Base-by-base conservation (phyloP, 37 sponge, comb jelly and placozoan species). In the Aplysina aerophoba region DNA sequence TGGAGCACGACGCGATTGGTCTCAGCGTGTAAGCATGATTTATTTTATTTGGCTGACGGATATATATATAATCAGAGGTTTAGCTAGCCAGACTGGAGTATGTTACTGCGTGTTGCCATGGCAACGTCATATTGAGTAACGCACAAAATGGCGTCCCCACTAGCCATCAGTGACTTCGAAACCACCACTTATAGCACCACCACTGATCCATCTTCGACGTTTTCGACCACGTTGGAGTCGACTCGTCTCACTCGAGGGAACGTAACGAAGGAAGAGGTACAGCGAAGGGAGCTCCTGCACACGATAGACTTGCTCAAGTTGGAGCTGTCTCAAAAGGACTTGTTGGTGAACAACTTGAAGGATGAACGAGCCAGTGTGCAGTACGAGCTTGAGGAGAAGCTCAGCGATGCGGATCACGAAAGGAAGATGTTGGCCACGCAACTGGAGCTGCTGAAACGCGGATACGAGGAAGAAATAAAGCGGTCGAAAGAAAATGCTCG, bases 301-400 rank as follows among this genome's bases (percentile, higher is more conserved):
- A 88, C 75, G 12, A 73, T 95, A 17, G 86, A 93, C 55, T 68
- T 95, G 59, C 59, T 95, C 15, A 93, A 88, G 59, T 80, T 95
- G 54, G 96, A 95, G 81, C 25, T 95, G 6, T 88, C 94, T 28
- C 96, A 95, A 73, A 95, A 93, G 86, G 36, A 88, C 63, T 73
- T 93, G 39, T 59, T 95, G 16, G 59, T 95, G 6, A 91, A 93
- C 15, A 82, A 89, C 16, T 44, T 88, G n/a, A 75, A 82, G 35
- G 77, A 44, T 55, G 96, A 95, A 33, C 87, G 86, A n/a, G 68
- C 74, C 15, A 85, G 77, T 54, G 67, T 84, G 73, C 24, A 85
- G 17, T 91, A 90, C 0, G 96, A 95, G 24, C 59, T 95, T n/a
- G 60, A 86, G 39, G 96, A 95, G 67, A 54, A 88, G 83, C 85